A percentile compares a stretch with the other conserved stretches of the same genome.
phyloP scores from a whole-genome alignment of 53 echinoderm and acorn worm species.

The Henricia sp. region DNA sequence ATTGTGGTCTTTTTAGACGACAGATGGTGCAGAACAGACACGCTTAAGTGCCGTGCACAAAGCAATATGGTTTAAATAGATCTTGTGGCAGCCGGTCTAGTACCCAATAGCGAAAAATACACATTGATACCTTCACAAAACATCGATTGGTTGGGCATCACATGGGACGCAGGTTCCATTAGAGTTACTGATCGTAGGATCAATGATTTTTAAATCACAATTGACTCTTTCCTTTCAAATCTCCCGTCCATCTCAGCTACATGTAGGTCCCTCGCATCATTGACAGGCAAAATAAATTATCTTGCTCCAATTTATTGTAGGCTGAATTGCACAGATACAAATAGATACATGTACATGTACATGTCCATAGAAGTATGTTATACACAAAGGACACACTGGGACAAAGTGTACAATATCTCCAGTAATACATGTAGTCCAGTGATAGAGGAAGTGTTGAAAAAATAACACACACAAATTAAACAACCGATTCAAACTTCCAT shows the following conservation, averaged over 20 bases:
- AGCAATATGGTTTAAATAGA: background rate
- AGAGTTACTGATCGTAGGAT: background rate
- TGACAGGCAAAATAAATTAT: background rate
- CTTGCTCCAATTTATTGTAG: background rate
- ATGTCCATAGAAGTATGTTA: too few relatives aligned
- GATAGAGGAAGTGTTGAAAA: background rate
- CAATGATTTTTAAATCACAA: background rate
- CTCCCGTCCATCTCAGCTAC: background rate
- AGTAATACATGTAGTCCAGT: background rate
- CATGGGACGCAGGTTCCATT: background rate
- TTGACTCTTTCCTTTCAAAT: background rate
- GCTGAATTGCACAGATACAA: background rate
- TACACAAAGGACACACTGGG: background rate
- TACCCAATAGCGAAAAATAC: conserved; percentile 6
- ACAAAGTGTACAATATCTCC: background rate
- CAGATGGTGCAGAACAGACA: conserved; percentile 35
- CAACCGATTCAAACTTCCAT: background rate
- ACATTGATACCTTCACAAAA: background rate
- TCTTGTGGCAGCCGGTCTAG: background rate
- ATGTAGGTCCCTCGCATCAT: background rate
- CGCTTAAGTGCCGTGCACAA: background rate
- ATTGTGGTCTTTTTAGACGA: conserved; percentile 54
- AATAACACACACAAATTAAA: background rate
- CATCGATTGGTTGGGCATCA: background rate
- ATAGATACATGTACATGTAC: conserved; percentile 8